phyloP scores from a whole-genome alignment of 2,797 vertebrate species.

The Loris lydekkerianus region DNA sequence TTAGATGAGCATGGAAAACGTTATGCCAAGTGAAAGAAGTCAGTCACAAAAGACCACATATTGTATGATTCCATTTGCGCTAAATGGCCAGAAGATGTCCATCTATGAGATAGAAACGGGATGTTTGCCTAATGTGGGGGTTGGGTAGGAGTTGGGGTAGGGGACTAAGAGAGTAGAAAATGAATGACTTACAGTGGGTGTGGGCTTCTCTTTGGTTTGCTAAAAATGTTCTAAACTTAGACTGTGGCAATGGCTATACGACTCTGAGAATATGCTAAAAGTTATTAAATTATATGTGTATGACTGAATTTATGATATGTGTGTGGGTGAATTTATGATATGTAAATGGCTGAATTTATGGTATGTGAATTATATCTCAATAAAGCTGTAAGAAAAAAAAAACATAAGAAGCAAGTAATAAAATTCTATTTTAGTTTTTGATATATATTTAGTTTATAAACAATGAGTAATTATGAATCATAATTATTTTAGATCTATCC shows the following conservation, averaged over 20 bases:
- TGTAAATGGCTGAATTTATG: background rate
- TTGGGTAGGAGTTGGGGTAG: too few species aligned
- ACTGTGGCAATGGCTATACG: background rate
- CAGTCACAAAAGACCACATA: background rate
- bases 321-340: background rate
- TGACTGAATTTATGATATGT: background rate
- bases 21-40: background rate
- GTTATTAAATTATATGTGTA: background rate
- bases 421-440: background rate
- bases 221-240: background rate
- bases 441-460: background rate
- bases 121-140: background rate
- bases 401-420: background rate
- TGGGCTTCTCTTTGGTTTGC: background rate
- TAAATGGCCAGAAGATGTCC: background rate
- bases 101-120: background rate
- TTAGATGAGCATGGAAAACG: background rate
- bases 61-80: background rate
- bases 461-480: background rate
- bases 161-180: background rate
- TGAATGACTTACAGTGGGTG: background rate
- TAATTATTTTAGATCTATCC: conserved; percentile 27
- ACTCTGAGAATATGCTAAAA: background rate
- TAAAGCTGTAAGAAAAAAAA: background rate
- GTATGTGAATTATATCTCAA: background rate